Evolutionary conservation across 2,888 invertebrate species (phyloP).

Genomic region (Lapara coniferarum): DNA sequence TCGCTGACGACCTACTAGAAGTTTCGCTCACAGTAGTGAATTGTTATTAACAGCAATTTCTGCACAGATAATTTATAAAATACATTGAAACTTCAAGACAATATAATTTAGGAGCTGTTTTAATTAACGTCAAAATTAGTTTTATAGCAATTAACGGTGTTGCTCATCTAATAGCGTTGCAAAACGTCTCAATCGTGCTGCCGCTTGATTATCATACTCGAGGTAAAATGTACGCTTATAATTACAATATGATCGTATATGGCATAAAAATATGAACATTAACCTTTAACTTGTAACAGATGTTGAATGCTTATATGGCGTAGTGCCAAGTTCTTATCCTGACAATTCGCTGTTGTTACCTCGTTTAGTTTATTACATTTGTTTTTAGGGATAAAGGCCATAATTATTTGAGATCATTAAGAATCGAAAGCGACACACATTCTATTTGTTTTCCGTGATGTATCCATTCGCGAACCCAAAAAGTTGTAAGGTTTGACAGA

Average conservation of each 20-base stretch:
- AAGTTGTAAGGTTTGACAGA: too few relatives aligned
- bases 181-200: background rate
- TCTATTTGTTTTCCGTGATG: too few relatives aligned
- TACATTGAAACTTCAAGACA: background rate
- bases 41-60: too few relatives aligned
- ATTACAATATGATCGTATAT: slow-evolving; percentile 15
- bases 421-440: too few relatives aligned
- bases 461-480: too few relatives aligned
- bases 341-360: background rate
- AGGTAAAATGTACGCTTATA: slow-evolving; percentile 10
- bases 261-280: slow-evolving; percentile 19
- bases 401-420: too few relatives aligned
- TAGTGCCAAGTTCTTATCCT: slow-evolving; percentile 19
- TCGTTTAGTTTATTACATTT: background rate
- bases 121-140: background rate
- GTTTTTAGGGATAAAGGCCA: too few relatives aligned
- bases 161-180: background rate
- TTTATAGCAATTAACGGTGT: background rate
- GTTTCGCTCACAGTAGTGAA: too few relatives aligned
- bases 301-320: slow-evolving; percentile 26
- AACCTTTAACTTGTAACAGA: slow-evolving; percentile 29
- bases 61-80: too few relatives aligned
- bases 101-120: background rate
- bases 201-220: slow-evolving; percentile 12
- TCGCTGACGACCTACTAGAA: background rate